These are phyloP conservation scores for Fistularia commersonii DNA, from an alignment of 2,797 vertebrate genomes.

Conservation along the genomic window DNA sequence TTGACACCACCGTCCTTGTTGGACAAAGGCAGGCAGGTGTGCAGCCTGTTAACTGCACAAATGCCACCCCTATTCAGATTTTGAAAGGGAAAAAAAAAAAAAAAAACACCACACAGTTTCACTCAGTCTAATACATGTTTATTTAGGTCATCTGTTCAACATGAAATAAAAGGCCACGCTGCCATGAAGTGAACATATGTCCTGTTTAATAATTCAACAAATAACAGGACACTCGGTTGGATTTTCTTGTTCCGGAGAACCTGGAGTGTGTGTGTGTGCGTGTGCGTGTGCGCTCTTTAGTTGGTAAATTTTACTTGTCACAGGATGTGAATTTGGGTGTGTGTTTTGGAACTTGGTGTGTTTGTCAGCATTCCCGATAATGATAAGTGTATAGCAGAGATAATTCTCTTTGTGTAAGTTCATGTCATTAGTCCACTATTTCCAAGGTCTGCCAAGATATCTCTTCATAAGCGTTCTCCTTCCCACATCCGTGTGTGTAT, in stretches of 20 bases:
- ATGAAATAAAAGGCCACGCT: conserved; percentile 33
- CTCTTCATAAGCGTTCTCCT: neutral
- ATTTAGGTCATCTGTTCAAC: conserved; percentile 29
- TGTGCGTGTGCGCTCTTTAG: too few species aligned
- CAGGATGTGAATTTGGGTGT: too few species aligned
- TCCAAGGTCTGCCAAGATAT: neutral
- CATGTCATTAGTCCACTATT: neutral
- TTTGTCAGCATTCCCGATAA: too few species aligned
- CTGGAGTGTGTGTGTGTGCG: conserved; percentile 4
- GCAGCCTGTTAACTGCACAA: conserved; percentile 6
- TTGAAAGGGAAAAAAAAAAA: conserved; percentile 15
- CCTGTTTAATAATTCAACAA: neutral
- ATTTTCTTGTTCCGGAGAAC: neutral
- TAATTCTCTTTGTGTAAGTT: too few species aligned
- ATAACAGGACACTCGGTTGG: neutral
- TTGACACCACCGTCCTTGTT: conserved; percentile 2
- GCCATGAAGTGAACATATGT: conserved; percentile 18
- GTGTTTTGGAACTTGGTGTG: too few species aligned
- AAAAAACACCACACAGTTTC: conserved; percentile 16
- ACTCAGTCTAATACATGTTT: conserved; percentile 28
- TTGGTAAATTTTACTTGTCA: too few species aligned
- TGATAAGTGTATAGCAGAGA: too few species aligned
- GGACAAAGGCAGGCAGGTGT: conserved; percentile 1
- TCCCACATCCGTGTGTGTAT: neutral
- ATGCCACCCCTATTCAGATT: conserved; percentile 10